A percentile compares a stretch with the other conserved stretches of the same genome.
These are phyloP conservation scores for Synanceia verrucosa DNA, from an alignment of 2,797 vertebrate genomes.

Conservation along the genomic window DNA sequence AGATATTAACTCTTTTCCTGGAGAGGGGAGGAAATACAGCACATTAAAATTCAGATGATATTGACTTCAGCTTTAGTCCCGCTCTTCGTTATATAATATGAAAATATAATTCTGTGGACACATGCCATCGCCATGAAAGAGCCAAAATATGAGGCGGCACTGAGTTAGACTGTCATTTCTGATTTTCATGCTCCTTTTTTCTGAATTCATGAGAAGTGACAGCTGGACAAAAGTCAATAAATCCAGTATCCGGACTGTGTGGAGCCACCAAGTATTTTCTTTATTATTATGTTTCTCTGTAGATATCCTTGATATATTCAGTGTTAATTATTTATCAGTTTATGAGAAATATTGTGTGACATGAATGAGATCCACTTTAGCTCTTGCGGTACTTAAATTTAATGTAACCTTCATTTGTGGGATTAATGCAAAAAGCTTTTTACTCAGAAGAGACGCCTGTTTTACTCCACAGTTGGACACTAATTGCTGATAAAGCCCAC, in stretches of 20 bases:
- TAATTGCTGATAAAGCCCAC: slow-evolving; percentile 59
- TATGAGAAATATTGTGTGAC: slow-evolving; percentile 12
- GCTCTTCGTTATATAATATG: too few relatives aligned
- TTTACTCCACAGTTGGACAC: slow-evolving; percentile 29
- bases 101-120: slow-evolving; percentile 51
- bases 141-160: slow-evolving; percentile 34
- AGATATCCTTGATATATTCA: slow-evolving; percentile 28
- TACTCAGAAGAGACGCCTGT: slow-evolving; percentile 23
- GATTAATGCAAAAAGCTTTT: slow-evolving; percentile 23
- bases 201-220: slow-evolving; percentile 60
- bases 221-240: slow-evolving; percentile 59
- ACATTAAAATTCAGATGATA: slow-evolving; percentile 12
- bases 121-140: slow-evolving; percentile 28
- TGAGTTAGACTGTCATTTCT: slow-evolving; percentile 54
- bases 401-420: slow-evolving; percentile 34
- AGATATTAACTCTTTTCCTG: slow-evolving; percentile 46
- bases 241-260: slow-evolving; percentile 47
- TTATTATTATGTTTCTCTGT: slow-evolving; percentile 18
- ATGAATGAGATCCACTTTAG: not conserved
- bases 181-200: slow-evolving; percentile 42
- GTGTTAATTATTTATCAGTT: slow-evolving; percentile 2
- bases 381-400: slow-evolving; percentile 5
- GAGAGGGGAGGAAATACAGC: slow-evolving; percentile 9
- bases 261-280: not conserved
- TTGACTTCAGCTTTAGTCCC: slow-evolving; percentile 16